Conservation (phyloP, 2,113 vertebrate genomes). For the Tragelaphus scriptus region DNA sequence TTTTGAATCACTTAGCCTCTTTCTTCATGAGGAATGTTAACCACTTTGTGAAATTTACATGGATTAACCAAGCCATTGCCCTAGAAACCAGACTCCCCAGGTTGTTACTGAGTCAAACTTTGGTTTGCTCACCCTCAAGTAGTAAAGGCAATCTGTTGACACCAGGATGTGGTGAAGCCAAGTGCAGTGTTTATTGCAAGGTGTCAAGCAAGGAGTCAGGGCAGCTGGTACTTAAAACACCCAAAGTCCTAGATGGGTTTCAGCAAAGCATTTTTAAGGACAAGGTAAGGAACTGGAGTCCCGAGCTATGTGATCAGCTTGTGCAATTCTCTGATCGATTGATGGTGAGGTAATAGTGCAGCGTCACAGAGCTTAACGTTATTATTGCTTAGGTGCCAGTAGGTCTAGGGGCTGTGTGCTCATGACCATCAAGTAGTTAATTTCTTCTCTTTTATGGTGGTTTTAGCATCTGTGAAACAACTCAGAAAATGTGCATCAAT, state of each 20-base stretch:
- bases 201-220: background rate
- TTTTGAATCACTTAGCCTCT: constrained; percentile 6
- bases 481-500: background rate
- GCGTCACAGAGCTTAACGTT: background rate
- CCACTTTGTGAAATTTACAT: background rate
- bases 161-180: background rate
- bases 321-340: background rate
- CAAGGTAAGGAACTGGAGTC: background rate
- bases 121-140: background rate
- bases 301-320: background rate
- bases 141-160: background rate
- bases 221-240: background rate
- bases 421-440: background rate
- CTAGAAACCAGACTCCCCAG: background rate
- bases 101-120: background rate
- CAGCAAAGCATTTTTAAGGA: background rate
- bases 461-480: background rate
- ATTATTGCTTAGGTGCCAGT: background rate
- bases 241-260: background rate
- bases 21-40: constrained; percentile 20
- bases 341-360: background rate
- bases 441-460: background rate
- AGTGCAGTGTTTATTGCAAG: background rate
- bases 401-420: background rate
- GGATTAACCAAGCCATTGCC: background rate